These are phyloP conservation scores for Hycleus cichorii DNA, from an alignment of 1,140 invertebrate genomes.

Conservation along the genomic window DNA sequence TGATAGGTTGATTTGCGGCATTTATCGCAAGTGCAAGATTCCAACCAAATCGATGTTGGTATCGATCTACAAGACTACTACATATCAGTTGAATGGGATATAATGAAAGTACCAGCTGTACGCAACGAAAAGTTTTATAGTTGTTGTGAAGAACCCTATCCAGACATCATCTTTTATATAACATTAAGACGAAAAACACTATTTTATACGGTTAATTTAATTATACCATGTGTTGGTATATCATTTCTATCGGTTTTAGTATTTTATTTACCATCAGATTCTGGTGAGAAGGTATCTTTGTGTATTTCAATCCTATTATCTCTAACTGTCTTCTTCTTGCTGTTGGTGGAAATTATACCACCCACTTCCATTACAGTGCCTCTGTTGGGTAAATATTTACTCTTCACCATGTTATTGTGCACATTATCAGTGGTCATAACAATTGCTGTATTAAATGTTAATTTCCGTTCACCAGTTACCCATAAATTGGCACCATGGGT, in stretches of 20 bases:
- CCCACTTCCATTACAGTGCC: conserved; percentile 98
- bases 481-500: conserved; percentile 92
- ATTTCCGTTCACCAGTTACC: conserved; percentile 96
- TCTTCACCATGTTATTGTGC: conserved; percentile 99
- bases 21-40: conserved; percentile 70
- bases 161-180: conserved; percentile 97
- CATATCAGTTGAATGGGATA: conserved; percentile 97
- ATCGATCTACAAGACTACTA: conserved; percentile 93
- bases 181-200: conserved; percentile 92
- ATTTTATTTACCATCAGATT: conserved; percentile 97
- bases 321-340: conserved; percentile 96
- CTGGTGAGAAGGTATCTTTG: conserved; percentile 94
- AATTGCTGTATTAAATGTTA: conserved; percentile 96
- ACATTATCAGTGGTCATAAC: conserved; percentile 96
- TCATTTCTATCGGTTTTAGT: conserved; percentile 96
- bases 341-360: conserved; percentile 97
- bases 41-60: conserved; percentile 75
- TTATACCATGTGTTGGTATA: conserved; percentile 93
- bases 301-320: conserved; percentile 98
- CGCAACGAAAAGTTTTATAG: conserved; percentile 85
- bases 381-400: conserved; percentile 93
- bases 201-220: conserved; percentile 95
- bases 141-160: conserved; percentile 86
- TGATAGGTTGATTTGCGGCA: conserved; percentile 80
- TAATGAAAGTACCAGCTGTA: conserved; percentile 80